Base-by-base conservation (phyloP, 92 coral and sea anemone genomes). In the Umimayanthus kanabou region DNA sequence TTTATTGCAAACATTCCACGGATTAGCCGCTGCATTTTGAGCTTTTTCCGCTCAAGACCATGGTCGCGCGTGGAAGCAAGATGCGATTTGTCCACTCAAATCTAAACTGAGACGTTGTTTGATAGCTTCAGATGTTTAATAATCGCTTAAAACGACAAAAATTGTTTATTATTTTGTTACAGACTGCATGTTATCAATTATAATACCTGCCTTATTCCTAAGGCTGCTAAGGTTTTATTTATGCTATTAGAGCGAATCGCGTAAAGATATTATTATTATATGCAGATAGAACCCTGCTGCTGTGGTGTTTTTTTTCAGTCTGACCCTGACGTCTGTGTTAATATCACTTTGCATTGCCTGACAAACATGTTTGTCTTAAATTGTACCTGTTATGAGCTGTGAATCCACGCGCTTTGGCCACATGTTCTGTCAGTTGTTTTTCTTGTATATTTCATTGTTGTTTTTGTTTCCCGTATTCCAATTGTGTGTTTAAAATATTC, bases 341-440 rank as follows among this genome's bases (percentile, higher is more conserved):
- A 79, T 10, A 15, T 29, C 45, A 57, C 23, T 11, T 33, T 55
- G 28, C 57, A 30, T 80, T 53, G 49, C 71, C 57, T 2, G 2
- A 15, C 47, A 33, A 80, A 80, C 45, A 26, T 28, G 43, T 79
- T 79, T 26, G 70, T 37, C 22, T 0, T 80, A 2, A 0, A 33
- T 2, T 2, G 25, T 49, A 47, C 9, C 84, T 53, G 72, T 53
- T 33, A 45, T 11, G 70, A 79, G 30, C 11, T 53, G 65, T 61
- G 69, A 61, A 61, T 25, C 39, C 29, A 45, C 65, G 65, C 65
- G 26, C 15, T 80, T 30, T 25, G 4, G 2, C 84, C 84, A 80
- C 84, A 30, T 80, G 84, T 55, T 20, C 67, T 13, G 9, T 80
- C 13, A 33, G 39, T 29, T 55, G 72, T 80, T 80, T 80, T 80